Conservation (phyloP, 1,140 invertebrate species). For the Drosophila virilis region DNA sequence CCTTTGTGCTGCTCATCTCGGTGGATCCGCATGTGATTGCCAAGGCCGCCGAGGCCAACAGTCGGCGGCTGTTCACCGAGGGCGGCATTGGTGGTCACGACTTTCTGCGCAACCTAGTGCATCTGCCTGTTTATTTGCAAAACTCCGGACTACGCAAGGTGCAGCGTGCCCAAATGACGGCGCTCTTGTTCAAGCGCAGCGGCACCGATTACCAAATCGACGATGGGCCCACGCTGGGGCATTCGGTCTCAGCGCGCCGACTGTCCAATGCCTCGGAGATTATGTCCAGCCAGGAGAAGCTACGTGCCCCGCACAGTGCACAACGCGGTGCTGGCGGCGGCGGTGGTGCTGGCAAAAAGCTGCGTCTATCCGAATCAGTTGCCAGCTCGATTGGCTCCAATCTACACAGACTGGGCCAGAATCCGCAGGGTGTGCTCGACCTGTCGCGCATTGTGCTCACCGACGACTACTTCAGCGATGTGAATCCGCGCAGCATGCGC, state of each 20-base stretch:
- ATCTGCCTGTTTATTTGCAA: constrained; percentile 98
- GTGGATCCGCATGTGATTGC: constrained; percentile 99
- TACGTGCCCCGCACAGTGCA: constrained; percentile 84
- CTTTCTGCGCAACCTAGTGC: constrained; percentile 98
- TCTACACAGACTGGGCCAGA: constrained; percentile 89
- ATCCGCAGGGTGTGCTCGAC: constrained; percentile 87
- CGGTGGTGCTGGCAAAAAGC: constrained; percentile 87
- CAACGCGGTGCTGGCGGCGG: constrained; percentile 64
- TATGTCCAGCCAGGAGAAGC: constrained; percentile 91
- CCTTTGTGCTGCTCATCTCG: constrained; percentile 96
- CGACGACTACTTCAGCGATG: constrained; percentile 98
- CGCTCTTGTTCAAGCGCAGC: constrained; percentile 85
- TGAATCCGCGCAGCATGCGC: constrained; percentile 98
- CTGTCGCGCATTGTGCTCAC: constrained; percentile 94
- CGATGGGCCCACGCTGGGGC: constrained; percentile 84
- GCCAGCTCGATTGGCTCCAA: constrained; percentile 95
- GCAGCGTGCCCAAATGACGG: constrained; percentile 93
- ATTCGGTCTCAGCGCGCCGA: constrained; percentile 88
- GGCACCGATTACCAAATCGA: constrained; percentile 72
- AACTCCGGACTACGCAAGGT: constrained; percentile 96
- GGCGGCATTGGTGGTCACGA: constrained; percentile 97
- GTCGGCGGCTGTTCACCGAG: constrained; percentile 92
- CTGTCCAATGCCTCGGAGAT: constrained; percentile 91
- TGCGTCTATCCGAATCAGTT: constrained; percentile 93
- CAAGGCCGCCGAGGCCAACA: constrained; percentile 97